A percentile compares a stretch with the other conserved stretches of the same genome.
Evolutionary conservation across 2,113 vertebrate species (phyloP).

Genomic region (Pedionomus torquatus): DNA sequence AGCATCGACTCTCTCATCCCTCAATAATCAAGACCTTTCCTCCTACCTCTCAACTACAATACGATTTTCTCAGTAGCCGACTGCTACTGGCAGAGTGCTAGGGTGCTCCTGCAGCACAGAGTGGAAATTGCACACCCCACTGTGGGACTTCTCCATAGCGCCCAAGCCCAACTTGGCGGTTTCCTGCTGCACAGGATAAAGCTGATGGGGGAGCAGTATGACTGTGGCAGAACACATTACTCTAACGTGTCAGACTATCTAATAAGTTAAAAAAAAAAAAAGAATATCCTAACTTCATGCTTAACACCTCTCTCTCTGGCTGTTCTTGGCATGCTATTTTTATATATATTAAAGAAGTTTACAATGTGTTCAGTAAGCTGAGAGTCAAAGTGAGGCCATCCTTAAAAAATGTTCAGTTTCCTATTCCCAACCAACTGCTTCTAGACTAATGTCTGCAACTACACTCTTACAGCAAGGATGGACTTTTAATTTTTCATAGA

Average conservation of each 20-base stretch:
- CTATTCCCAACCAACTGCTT: not conserved
- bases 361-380: slow-evolving; percentile 8
- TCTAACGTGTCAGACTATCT: not conserved
- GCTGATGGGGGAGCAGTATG: not conserved
- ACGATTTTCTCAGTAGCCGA: not conserved
- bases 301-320: not conserved
- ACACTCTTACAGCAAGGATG: not conserved
- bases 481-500: not conserved
- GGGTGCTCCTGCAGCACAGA: accelerated
- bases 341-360: slow-evolving; percentile 17
- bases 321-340: slow-evolving; percentile 9
- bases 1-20: not conserved
- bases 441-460: not conserved
- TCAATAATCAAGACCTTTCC: not conserved
- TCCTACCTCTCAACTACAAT: not conserved
- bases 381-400: slow-evolving; percentile 67
- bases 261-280: slow-evolving; percentile 37
- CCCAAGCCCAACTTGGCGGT: not conserved
- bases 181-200: not conserved
- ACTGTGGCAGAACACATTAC: not conserved
- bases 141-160: not conserved
- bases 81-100: not conserved
- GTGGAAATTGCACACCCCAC: not conserved
- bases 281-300: not conserved
- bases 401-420: slow-evolving; percentile 55